Evolutionary conservation across 2,113 vertebrate species (phyloP).

Genomic region (Martes martes): DNA sequence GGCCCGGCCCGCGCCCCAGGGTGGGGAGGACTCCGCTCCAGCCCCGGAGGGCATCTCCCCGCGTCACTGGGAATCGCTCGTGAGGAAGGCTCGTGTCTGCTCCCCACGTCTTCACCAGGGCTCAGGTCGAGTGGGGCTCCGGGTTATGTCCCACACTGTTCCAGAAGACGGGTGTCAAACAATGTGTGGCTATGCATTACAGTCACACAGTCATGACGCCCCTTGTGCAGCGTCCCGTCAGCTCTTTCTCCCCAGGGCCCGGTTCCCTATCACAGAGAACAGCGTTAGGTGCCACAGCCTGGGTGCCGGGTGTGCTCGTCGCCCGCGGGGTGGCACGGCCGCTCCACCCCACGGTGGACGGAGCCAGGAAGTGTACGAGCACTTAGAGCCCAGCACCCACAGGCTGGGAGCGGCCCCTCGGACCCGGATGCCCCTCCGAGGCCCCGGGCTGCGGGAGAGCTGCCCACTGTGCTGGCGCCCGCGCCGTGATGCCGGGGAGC

Average conservation of each 20-base stretch:
- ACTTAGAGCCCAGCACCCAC: background rate
- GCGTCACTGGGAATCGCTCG: background rate
- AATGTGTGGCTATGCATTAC: background rate
- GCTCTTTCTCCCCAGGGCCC: background rate
- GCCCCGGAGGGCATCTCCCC: background rate
- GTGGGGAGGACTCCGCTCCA: background rate
- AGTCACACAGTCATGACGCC: background rate
- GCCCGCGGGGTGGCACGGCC: background rate
- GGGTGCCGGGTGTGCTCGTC: background rate
- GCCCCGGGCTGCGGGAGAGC: background rate
- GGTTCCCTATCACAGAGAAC: background rate
- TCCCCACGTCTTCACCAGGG: background rate
- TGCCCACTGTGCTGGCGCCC: background rate
- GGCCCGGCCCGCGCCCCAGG: background rate
- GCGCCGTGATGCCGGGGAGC: background rate
- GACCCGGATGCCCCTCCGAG: background rate
- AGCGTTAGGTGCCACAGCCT: background rate
- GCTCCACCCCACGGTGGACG: background rate
- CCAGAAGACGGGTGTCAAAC: background rate
- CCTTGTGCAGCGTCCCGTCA: too few relatives aligned
- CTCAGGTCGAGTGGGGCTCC: background rate
- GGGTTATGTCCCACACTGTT: background rate
- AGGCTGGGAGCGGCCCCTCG: rapidly evolving
- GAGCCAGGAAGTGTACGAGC: background rate
- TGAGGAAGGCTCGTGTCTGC: background rate